Evolutionary conservation across 2,888 invertebrate species (phyloP).

Genomic region (Erebia ligea): DNA sequence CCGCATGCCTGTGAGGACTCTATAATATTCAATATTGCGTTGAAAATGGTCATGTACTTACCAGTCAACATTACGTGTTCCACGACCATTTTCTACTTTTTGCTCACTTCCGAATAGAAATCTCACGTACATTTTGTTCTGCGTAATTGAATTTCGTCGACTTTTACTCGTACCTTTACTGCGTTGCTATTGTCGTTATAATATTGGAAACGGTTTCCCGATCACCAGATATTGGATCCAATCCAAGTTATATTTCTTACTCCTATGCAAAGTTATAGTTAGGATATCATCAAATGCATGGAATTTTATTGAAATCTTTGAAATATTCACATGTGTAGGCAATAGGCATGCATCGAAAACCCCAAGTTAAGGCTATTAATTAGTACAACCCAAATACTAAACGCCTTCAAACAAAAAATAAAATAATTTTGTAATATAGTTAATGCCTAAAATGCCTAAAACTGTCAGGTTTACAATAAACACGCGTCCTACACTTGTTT

Average conservation of each 20-base stretch:
- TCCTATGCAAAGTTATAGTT: neutral
- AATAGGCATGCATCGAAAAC: no score
- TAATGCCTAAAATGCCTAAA: no score
- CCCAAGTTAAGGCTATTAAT: neutral
- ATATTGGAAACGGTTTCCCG: constrained; percentile 19
- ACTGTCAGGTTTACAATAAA: no score
- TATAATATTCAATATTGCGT: no score
- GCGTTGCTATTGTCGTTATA: constrained; percentile 16
- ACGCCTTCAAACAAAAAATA: no score
- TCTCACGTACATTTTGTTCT: neutral
- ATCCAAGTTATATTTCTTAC: constrained; percentile 20
- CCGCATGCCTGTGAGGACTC: no score
- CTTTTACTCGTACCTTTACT: constrained; percentile 11
- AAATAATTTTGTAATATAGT: no score
- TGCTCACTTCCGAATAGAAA: neutral
- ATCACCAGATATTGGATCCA: constrained; percentile 20
- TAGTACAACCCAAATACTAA: no score
- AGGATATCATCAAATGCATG: constrained; percentile 13
- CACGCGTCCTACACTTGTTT: no score
- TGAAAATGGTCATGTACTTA: no score
- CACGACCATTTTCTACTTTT: neutral
- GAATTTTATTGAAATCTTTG: constrained; percentile 4
- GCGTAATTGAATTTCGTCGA: constrained; percentile 6
- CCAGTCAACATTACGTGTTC: no score
- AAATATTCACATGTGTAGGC: neutral